Base-by-base conservation (phyloP, 1,140 invertebrate genomes). In the Drosophila miranda region DNA sequence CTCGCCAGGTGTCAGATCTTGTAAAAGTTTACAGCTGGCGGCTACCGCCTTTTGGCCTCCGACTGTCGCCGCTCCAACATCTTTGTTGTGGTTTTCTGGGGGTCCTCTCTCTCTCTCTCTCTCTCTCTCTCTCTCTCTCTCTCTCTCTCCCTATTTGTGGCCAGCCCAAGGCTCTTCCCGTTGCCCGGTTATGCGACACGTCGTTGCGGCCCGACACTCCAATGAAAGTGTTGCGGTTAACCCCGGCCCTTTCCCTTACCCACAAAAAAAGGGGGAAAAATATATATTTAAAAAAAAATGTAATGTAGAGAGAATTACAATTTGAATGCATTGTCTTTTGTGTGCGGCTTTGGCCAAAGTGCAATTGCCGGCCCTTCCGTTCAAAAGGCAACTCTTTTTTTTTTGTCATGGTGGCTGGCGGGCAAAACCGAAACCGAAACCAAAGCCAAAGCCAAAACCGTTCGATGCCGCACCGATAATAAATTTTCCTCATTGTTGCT, bases 401-500 rank as follows among this genome's bases (percentile, higher is more conserved):
- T 16, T 16, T 16, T 38, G 76, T 67, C 62, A 72, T 75, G 75
- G 75, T 75, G 55, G 58, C 46, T 63, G 67, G 43, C 59, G 67
- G 64, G 75, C 58, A 56, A 54, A 62, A 54, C 41, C 48, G 38
- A 43, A 58, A 26, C 21, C 63, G 41, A 70, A 50, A 21, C 52
- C 49, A 48, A 67, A 74, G 50, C 78, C 64, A 82, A 82, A 83
- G 61, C 60, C 75, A 75, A 81, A 76, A 87, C 64, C 59, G 62
- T 87, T 86, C 82, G 78, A 86, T 86, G 81, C 81, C 61, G 74
- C 78, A 75, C 74, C 78, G 82, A 86, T 86, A 82, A 86, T 86
- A 87, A 86, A 86, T 84, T 84, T 84, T 75, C 67, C 81, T 86
- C 83, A 84, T 84, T 84, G 80, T 84, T 84, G 70, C 50, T 58